Percentiles rank a stretch among this genome's conserved stretches.
Evolutionary conservation across 1,140 invertebrate genomes (phyloP).

Genomic region (Harlomillsia oculata): DNA sequence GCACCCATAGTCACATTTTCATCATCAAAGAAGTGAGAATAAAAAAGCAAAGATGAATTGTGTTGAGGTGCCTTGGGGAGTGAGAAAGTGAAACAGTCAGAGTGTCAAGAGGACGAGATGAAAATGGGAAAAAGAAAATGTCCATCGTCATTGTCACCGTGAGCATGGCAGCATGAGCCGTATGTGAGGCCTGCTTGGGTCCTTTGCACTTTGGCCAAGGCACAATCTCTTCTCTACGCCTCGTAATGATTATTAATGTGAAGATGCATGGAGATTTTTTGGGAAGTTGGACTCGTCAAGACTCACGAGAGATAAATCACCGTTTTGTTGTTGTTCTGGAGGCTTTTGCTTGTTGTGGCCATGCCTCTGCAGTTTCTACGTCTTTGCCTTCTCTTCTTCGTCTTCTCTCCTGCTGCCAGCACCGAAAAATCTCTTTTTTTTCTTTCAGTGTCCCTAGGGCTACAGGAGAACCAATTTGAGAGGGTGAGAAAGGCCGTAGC

Average conservation of each 20-base stretch:
- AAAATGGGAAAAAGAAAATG: conserved; percentile 4
- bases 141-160: conserved; percentile 19
- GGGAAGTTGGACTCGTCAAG: conserved; percentile 18
- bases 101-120: not conserved
- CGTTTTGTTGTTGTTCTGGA: not conserved
- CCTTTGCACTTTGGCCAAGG: too few relatives aligned
- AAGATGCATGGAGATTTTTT: conserved; percentile 9
- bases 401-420: too few relatives aligned
- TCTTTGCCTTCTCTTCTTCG: too few relatives aligned
- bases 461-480: conserved; percentile 13
- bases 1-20: not conserved
- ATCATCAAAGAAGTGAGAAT: not conserved
- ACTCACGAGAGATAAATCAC: conserved; percentile 11
- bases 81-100: not conserved
- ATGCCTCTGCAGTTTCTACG: too few relatives aligned
- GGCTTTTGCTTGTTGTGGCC: not conserved
- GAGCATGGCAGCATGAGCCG: not conserved
- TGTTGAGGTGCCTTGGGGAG: not conserved
- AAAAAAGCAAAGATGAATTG: not conserved
- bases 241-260: conserved; percentile 30
- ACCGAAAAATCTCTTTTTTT: too few relatives aligned
- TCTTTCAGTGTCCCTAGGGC: conserved; percentile 1
- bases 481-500: conserved; percentile 24
- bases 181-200: too few relatives aligned
- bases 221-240: too few relatives aligned